These are phyloP conservation scores for Prietella phreatophila DNA, from an alignment of 2,113 vertebrate species.

Conservation along the genomic window DNA sequence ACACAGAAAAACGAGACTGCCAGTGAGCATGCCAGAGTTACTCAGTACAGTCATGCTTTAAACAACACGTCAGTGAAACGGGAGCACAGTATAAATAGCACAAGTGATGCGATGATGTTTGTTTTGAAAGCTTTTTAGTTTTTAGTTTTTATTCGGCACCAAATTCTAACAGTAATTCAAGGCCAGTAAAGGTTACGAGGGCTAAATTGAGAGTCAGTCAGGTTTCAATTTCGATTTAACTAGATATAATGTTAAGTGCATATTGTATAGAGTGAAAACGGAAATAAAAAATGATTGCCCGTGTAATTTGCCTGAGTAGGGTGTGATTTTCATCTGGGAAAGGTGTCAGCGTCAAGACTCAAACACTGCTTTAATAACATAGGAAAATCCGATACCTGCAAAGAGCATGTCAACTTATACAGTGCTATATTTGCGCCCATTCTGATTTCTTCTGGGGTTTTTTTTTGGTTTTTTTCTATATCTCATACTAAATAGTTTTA, in stretches of 20 bases:
- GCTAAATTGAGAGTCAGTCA: neutral
- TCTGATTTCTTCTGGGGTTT: too few species aligned
- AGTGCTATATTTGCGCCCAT: too few species aligned
- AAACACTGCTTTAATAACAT: neutral
- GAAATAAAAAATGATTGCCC: slow-evolving; percentile 14
- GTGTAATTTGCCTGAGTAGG: neutral
- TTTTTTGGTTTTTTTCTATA: too few species aligned
- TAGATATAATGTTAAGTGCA: neutral
- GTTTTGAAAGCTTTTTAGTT: neutral
- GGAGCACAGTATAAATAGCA: neutral
- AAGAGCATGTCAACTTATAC: neutral
- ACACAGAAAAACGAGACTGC: neutral
- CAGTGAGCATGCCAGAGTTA: slow-evolving; percentile 9
- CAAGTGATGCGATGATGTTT: neutral
- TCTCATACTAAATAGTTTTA: too few species aligned
- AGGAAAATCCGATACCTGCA: neutral
- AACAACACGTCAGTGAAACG: neutral
- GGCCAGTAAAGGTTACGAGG: neutral
- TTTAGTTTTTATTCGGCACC: neutral
- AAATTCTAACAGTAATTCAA: neutral
- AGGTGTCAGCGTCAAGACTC: neutral
- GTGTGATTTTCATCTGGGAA: neutral
- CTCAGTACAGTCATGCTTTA: slow-evolving; percentile 13
- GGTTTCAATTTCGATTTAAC: neutral
- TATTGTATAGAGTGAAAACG: neutral